A percentile compares a stretch with the other conserved stretches of the same genome.
Evolutionary conservation across 1,140 invertebrate species (phyloP).

Genomic region (Drosophila pseudoananassae): DNA sequence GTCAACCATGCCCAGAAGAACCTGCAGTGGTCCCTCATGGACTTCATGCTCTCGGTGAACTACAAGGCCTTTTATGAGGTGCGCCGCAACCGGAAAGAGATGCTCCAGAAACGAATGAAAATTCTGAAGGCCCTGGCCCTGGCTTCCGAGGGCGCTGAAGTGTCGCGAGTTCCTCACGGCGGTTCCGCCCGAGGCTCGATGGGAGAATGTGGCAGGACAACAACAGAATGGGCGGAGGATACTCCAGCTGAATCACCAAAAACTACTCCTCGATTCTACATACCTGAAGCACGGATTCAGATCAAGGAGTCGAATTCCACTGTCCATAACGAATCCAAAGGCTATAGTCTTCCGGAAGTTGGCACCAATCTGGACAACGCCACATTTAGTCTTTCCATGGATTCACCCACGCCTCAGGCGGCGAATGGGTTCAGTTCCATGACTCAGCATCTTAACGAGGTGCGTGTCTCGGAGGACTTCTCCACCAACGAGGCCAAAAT

Average conservation of each 20-base stretch:
- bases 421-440: background rate
- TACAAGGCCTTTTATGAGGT: constrained; percentile 15
- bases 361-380: background rate
- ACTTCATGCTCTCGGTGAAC: constrained; percentile 51
- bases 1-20: background rate
- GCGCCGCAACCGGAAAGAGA: background rate
- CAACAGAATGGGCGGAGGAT: background rate
- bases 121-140: constrained; percentile 10
- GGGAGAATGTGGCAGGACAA: background rate
- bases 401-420: background rate
- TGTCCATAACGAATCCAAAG: background rate
- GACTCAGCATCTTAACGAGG: background rate
- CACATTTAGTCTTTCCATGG: background rate
- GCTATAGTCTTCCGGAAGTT: background rate
- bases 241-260: background rate
- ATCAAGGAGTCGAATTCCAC: background rate
- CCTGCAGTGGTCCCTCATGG: constrained; percentile 16
- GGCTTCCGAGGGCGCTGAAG: background rate
- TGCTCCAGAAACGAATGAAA: background rate
- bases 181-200: background rate
- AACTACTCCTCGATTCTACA: background rate
- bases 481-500: background rate
- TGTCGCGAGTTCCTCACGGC: background rate
- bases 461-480: background rate
- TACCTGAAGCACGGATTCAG: background rate